Evolutionary conservation across 2,113 vertebrate genomes (phyloP), one percentile per base, ranked within the genome.

Genomic region (Saguinus imperator): DNA sequence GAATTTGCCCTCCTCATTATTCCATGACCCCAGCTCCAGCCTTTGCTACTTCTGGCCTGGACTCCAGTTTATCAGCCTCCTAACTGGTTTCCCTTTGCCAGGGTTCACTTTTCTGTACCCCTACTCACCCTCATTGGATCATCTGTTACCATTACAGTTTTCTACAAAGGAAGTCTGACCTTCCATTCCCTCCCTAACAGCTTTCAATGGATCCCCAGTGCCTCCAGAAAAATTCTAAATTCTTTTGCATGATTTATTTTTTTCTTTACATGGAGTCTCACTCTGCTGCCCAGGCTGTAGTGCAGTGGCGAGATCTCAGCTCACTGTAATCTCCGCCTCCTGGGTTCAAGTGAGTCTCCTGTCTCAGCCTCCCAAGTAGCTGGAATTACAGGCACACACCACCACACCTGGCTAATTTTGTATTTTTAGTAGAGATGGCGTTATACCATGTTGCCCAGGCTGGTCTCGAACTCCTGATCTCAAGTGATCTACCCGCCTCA

Each of bases 171-270:
- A 89, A 55, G 76, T 35, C 32, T 43, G 45, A 91, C 66, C 81
- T 45, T 89, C 35, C 20, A 64, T 66, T 82, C 5, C 1, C 20
- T 89, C 45, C 25, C 52, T 84, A 40, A 91, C 58, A 92, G 37
- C 66, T 90, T 96, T 87, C 29, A 48, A 48, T 75, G 64, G 75
- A 37, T 94, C 64, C 68, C 94, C 32, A 77, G 43, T 86, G 55
- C 48, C 50, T 91, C 48, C 70, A 94, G 68, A 83, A 94, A 52
- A 7, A 61, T 17, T 90, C 82, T 29, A 40, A 83, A 86, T 83
- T 96, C 93, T 94, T 95, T 91, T 55, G 61, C 23, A n/a, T 45
- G 45, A 52, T 61, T 61, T 61, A 29, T 61, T 58, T 61, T 61
- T 61, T 64, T 29, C 1, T 29, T 58, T 13, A 64, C 27, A 64